phyloP scores from a whole-genome alignment of 2,888 invertebrate genomes.

The Pheosia tremula region DNA sequence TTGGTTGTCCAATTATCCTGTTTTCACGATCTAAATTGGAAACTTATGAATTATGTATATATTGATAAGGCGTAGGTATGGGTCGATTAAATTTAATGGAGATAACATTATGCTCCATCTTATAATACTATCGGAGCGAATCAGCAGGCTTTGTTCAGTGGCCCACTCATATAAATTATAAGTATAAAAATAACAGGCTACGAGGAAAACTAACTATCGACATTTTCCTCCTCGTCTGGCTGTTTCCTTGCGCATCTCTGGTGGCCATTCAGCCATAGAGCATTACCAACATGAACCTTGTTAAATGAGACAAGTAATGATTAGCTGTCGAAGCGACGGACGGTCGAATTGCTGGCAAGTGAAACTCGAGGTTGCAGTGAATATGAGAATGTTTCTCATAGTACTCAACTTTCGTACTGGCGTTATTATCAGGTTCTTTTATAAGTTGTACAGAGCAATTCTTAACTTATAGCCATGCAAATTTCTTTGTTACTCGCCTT shows the following conservation, averaged over 20 bases:
- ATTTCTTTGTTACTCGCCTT: no score
- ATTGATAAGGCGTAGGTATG: no score
- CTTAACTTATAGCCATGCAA: no score
- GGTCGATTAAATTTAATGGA: no score
- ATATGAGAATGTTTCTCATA: constrained; percentile 49
- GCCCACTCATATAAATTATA: no score
- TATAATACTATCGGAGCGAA: no score
- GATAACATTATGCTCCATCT: no score
- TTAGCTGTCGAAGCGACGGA: constrained; percentile 41
- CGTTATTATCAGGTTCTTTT: background rate
- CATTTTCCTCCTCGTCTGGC: no score
- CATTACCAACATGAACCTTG: constrained; percentile 19
- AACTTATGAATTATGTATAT: background rate
- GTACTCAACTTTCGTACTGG: constrained; percentile 22
- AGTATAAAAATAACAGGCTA: no score
- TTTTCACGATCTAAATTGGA: background rate
- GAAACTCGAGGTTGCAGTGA: constrained; percentile 49
- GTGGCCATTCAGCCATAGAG: background rate
- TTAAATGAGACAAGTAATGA: constrained; percentile 46
- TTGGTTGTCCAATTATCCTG: background rate
- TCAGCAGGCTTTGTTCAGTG: no score
- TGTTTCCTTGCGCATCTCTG: background rate
- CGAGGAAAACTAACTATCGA: no score
- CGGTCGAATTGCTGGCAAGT: constrained; percentile 61
- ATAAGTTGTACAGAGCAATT: background rate